Conservation (phyloP, 2,888 invertebrate species). For the Agriopis leucophaearia region DNA sequence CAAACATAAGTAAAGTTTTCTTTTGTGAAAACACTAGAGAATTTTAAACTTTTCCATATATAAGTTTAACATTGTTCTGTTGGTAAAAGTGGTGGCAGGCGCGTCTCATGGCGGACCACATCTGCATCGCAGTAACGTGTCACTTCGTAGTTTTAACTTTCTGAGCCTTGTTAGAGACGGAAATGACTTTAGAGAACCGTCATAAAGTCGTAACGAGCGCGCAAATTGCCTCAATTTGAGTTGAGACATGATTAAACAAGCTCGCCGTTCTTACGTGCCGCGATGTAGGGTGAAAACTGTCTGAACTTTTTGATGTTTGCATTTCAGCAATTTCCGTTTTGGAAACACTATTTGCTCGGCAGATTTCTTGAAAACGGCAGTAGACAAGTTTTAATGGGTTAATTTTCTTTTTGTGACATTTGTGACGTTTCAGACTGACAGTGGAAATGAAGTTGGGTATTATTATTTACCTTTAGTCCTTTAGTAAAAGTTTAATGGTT, state of each 20-base stretch:
- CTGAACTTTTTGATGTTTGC: constrained; percentile 33
- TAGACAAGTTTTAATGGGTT: constrained; percentile 7
- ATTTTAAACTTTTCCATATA: constrained; percentile 1
- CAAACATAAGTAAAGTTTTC: neutral
- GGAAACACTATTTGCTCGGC: constrained; percentile 13
- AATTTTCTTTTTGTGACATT: constrained; percentile 12
- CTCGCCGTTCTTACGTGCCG: constrained; percentile 35
- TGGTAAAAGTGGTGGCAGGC: constrained; percentile 43
- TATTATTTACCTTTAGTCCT: too few relatives aligned
- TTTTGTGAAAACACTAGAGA: neutral
- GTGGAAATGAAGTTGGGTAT: neutral
- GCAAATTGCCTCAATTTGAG: constrained; percentile 44
- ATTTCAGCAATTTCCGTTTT: constrained; percentile 26
- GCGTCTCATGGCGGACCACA: constrained; percentile 30
- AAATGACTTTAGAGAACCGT: constrained; percentile 38
- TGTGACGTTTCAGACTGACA: constrained; percentile 1
- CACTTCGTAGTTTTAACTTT: constrained; percentile 36
- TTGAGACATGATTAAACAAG: constrained; percentile 41
- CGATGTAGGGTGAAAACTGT: constrained; percentile 26
- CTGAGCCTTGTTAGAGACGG: constrained; percentile 31
- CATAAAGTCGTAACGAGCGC: constrained; percentile 35
- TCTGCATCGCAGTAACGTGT: constrained; percentile 41
- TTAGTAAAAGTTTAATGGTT: too few relatives aligned
- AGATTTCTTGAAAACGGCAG: constrained; percentile 18
- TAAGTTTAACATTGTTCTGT: constrained; percentile 26